These are phyloP conservation scores for Rhopilema esculentum DNA, from an alignment of 30 jellyfish, hydroid and myxozoan genomes.

Conservation along the genomic window DNA sequence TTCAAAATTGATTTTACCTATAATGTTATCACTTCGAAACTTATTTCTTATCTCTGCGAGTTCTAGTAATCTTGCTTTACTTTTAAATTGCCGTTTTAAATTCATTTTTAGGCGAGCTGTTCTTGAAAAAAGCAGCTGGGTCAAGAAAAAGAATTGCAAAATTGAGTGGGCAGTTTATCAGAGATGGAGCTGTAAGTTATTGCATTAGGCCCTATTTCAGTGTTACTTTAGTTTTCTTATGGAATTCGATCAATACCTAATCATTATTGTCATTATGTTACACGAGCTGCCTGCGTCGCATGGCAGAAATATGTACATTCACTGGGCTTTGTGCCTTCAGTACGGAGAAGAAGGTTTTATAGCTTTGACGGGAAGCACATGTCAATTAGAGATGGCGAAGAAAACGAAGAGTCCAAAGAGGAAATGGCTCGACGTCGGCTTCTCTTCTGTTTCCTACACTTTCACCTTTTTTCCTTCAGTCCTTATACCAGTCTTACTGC, in stretches of 20 bases:
- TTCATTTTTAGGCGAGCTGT: slow-evolving; percentile 63
- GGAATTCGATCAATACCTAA: not conserved
- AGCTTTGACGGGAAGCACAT: too few species aligned
- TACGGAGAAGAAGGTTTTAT: too few species aligned
- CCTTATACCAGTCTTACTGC: too few species aligned
- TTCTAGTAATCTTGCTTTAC: not conserved
- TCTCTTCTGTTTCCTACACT: too few species aligned
- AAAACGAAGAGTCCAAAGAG: too few species aligned
- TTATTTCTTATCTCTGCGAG: not conserved
- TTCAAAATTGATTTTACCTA: not conserved
- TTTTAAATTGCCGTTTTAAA: not conserved
- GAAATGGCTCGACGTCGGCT: too few species aligned
- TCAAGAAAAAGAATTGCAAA: slow-evolving; percentile 81
- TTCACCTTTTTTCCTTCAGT: too few species aligned
- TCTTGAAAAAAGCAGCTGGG: slow-evolving; percentile 77
- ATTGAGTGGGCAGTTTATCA: slow-evolving; percentile 85
- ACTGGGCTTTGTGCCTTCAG: too few species aligned
- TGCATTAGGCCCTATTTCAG: not conserved
- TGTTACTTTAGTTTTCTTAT: not conserved
- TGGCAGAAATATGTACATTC: too few species aligned
- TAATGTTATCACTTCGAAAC: not conserved
- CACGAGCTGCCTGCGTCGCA: too few species aligned
- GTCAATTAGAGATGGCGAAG: too few species aligned
- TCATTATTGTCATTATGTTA: too few species aligned
- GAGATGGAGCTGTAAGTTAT: slow-evolving; percentile 91